Percentiles rank a stretch among this genome's conserved stretches.
Conservation (phyloP, 2,888 invertebrate species). For the Eristalinus aeneus region DNA sequence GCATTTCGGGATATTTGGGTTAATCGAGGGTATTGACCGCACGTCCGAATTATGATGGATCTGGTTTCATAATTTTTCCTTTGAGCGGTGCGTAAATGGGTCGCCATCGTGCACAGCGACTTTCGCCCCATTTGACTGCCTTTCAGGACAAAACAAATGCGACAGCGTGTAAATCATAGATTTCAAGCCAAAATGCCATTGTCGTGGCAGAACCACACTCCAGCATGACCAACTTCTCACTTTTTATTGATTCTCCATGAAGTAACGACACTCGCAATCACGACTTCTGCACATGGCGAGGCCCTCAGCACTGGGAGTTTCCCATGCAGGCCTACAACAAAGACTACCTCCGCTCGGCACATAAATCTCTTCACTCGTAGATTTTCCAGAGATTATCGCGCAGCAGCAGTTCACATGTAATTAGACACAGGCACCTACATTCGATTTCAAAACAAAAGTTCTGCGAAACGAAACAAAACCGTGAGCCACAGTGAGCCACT, state of each 20-base stretch:
- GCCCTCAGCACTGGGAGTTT: conserved; percentile 31
- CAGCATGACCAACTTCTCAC: not conserved
- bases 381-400: conserved; percentile 56
- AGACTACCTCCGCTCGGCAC: conserved; percentile 23
- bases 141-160: no score
- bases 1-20: conserved; percentile 50
- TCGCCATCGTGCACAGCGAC: no score
- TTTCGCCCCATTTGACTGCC: no score
- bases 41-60: conserved; percentile 10
- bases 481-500: conserved; percentile 20
- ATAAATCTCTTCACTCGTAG: conserved; percentile 50
- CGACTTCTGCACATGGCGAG: conserved; percentile 27
- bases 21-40: conserved; percentile 66
- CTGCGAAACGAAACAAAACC: conserved; percentile 27
- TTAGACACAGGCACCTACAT: conserved; percentile 50
- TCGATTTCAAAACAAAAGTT: conserved; percentile 32
- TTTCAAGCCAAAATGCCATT: not conserved
- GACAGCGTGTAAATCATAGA: not conserved
- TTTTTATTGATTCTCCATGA: conserved; percentile 8
- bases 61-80: conserved; percentile 9
- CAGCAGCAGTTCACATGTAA: conserved; percentile 51
- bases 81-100: no score
- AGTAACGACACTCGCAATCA: conserved; percentile 46
- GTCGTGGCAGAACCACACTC: not conserved
- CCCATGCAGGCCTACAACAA: conserved; percentile 40